phyloP scores from a whole-genome alignment of 2,797 vertebrate species.

The Sphenodon punctatus region DNA sequence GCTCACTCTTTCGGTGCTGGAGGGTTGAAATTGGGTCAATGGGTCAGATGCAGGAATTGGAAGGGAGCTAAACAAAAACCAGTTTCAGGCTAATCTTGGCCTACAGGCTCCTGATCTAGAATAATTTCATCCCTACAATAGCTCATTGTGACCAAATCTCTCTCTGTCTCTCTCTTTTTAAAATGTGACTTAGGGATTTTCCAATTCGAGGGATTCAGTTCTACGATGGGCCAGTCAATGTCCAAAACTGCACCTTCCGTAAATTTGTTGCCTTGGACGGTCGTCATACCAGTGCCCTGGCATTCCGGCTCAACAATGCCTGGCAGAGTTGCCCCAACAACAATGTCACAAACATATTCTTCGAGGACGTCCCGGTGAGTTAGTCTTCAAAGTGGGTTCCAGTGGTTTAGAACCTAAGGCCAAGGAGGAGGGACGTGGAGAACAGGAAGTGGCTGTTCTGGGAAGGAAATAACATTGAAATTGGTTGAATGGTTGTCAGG shows the following conservation, averaged over 20 bases:
- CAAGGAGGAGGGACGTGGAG: neutral
- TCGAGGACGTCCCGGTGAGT: slow-evolving; percentile 93
- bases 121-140: accelerated
- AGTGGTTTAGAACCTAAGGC: accelerated
- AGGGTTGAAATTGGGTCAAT: too few relatives aligned
- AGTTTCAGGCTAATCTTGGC: too few relatives aligned
- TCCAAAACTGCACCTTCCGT: slow-evolving; percentile 96
- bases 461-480: accelerated
- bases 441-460: neutral
- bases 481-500: neutral
- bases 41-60: too few relatives aligned
- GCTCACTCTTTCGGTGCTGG: too few relatives aligned
- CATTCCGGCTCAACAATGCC: slow-evolving; percentile 95
- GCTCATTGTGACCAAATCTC: neutral
- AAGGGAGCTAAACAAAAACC: too few relatives aligned
- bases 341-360: slow-evolving; percentile 85
- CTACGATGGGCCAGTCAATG: slow-evolving; percentile 92
- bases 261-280: slow-evolving; percentile 90
- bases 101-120: too few relatives aligned
- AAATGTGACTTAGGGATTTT: slow-evolving; percentile 81
- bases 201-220: slow-evolving; percentile 95
- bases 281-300: slow-evolving; percentile 93
- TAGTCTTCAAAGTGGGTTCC: neutral
- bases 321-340: slow-evolving; percentile 99
- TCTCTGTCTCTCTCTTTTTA: neutral